Base-by-base conservation (phyloP, 2,113 vertebrate genomes). In the Hippocampus guttulatus region DNA sequence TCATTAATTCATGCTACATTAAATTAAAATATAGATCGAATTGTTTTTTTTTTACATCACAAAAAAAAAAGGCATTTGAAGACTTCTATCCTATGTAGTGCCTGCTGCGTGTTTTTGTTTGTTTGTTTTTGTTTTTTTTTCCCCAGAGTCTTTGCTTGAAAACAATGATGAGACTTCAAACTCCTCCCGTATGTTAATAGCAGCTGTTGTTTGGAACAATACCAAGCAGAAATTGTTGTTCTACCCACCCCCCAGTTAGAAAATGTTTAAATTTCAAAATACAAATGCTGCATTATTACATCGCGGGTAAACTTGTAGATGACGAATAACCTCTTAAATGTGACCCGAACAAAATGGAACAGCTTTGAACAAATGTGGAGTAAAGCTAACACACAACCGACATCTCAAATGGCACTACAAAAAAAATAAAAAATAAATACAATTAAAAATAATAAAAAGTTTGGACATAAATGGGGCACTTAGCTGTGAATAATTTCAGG, bases 401-500 rank as follows among this genome's bases (percentile, higher is more conserved):
- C 64, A 47, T 74, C 47, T 74, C 71, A 75, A 65, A 87, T 80
- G 75, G 77, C 75, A 77, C 80, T 0, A 5, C 30, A 38, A 38
- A 38, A 33, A 38, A 33, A 33, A 33, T 0, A 33, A 33, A 33
- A 33, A 33, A 27, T 27, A 2, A 38, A 38, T 33, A 33, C 33
- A 38, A 38, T 38, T 38, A 38, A 1, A 6, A 64, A 70, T 2
- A 8, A 33, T 30, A 65, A 74, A 74, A 68, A 67, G 75, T 79
- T 71, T 79, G 60, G 21, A 70, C 68, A 70, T 82, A 77, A 81
- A 87, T 68, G 38, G 58, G 71, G 67, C 72, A 80, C 23, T 78
- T 72, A 81, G 85, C 70, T 79, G 67, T 69, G 76, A 79, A 78
- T 82, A 66, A 84, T 82, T 70, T 23, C 23, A 68, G 47, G 69